Evolutionary conservation across 1,140 invertebrate species (phyloP).

Genomic region (Meloidogyne floridensis): DNA sequence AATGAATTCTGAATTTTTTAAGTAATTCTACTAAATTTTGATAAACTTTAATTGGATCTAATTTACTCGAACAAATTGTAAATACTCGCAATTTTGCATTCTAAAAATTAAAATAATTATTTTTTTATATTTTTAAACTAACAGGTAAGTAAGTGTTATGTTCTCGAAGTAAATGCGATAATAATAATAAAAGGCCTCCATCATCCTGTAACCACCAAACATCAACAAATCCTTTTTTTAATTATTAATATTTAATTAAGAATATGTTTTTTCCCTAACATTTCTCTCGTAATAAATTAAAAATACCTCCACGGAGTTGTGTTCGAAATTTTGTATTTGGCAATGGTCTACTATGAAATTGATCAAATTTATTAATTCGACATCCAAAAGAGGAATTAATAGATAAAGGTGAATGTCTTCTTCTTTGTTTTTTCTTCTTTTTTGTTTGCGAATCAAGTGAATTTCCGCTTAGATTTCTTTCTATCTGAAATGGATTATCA

Average conservation of each 20-base stretch:
- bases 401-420: background rate
- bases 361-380: slow-evolving; percentile 9
- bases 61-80: slow-evolving; percentile 45
- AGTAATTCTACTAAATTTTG: slow-evolving; percentile 44
- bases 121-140: background rate
- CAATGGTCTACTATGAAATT: background rate
- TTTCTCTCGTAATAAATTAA: too few species aligned
- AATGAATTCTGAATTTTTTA: slow-evolving; percentile 46
- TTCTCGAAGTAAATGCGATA: slow-evolving; percentile 40
- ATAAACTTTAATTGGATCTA: slow-evolving; percentile 34
- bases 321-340: slow-evolving; percentile 39
- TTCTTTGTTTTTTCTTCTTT: background rate
- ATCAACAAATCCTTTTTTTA: slow-evolving; percentile 72
- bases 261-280: background rate
- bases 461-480: background rate
- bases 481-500: slow-evolving; percentile 1
- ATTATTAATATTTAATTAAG: background rate
- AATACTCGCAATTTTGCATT: slow-evolving; percentile 50
- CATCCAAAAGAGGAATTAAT: background rate
- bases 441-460: background rate
- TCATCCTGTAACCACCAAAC: slow-evolving; percentile 97
- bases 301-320: slow-evolving; percentile 32
- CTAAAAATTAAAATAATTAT: slow-evolving; percentile 21
- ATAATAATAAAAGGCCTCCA: slow-evolving; percentile 72
- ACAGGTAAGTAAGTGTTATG: slow-evolving; percentile 47